Evolutionary conservation across 2,888 invertebrate genomes (phyloP), one percentile per base, ranked within the genome.

Genomic region (Corbicula japonica): DNA sequence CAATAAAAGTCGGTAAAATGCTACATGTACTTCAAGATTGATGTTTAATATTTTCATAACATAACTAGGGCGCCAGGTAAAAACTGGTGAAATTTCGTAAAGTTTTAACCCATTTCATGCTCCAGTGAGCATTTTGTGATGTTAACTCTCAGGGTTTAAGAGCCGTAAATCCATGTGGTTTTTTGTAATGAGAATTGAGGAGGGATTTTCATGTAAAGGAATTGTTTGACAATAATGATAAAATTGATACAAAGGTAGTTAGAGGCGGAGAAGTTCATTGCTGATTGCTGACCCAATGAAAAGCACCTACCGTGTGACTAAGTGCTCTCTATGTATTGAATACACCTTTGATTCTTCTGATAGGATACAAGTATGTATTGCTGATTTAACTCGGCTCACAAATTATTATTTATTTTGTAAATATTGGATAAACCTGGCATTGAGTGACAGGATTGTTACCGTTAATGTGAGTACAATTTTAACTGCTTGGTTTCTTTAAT

Each of bases 271-370:
- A 76, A 80, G 76, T 79, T 77, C 68, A 72, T 30, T 68, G 65
- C 58, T 76, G 79, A 83, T 83, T 83, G 77, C 83, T 76, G 79
- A 79, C 79, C 79, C 83, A 66, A 54, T 80, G 83, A 79, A 83
- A 77, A 74, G 79, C 76, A 62, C 79, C 73, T 70, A 74, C 44
- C 48, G 76, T 74, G 83, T 83, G 83, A 83, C 83, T 83, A 83
- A 83, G 73, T 72, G 63, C 61, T 71, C 60, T 66, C 21, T 32
- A 60, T 74, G 78, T 83, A 79, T 78, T 79, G 72, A 83, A 69
- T 73, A 65, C 66, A 73, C 70, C 66, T 44, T 71, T 68, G 66
- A 70, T 72, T 73, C 72, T 73, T 73, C 41, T 44, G 76, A 76
- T 74, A 76, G 58, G 65, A 50, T 56, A 54, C 21, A 38, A 61